Conservation (phyloP, 1,140 invertebrate genomes). For the Drosophila asahinai region DNA sequence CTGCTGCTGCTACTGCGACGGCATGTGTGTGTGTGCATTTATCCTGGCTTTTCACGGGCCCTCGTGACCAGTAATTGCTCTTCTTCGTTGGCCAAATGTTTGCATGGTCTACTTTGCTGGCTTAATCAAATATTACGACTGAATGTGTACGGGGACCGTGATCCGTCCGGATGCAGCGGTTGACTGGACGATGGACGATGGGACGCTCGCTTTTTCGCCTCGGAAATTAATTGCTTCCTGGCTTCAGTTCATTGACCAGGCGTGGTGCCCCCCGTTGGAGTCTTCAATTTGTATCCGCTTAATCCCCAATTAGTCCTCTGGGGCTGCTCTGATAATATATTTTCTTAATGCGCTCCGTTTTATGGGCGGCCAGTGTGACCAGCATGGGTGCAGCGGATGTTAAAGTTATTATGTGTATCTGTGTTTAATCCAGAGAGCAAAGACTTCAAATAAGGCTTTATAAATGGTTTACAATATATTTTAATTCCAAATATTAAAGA, state of each 20-base stretch:
- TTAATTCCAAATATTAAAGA: background rate
- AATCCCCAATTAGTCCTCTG: constrained; percentile 74
- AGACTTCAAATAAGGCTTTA: background rate
- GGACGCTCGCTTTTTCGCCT: constrained; percentile 26
- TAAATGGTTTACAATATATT: background rate
- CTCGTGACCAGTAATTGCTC: constrained; percentile 77
- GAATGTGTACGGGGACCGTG: constrained; percentile 12
- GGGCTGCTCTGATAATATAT: constrained; percentile 46
- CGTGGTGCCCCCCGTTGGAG: background rate
- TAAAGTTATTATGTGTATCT: background rate
- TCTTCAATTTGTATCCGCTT: constrained; percentile 67
- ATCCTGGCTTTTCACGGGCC: constrained; percentile 41
- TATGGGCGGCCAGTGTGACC: background rate
- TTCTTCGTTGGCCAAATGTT: constrained; percentile 56
- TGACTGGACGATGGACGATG: constrained; percentile 30
- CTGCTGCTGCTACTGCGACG: background rate
- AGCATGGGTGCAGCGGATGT: background rate
- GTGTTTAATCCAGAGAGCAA: background rate
- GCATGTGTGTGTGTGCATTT: constrained; percentile 8
- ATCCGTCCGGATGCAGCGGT: constrained; percentile 63
- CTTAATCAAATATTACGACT: constrained; percentile 76
- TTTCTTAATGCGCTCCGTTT: constrained; percentile 36
- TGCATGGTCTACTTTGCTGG: constrained; percentile 54
- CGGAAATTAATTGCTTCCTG: constrained; percentile 80
- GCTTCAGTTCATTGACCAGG: constrained; percentile 62